A percentile compares a stretch with the other conserved stretches of the same genome.
Conservation (phyloP, 2,113 vertebrate species). For the Jacana jacana region DNA sequence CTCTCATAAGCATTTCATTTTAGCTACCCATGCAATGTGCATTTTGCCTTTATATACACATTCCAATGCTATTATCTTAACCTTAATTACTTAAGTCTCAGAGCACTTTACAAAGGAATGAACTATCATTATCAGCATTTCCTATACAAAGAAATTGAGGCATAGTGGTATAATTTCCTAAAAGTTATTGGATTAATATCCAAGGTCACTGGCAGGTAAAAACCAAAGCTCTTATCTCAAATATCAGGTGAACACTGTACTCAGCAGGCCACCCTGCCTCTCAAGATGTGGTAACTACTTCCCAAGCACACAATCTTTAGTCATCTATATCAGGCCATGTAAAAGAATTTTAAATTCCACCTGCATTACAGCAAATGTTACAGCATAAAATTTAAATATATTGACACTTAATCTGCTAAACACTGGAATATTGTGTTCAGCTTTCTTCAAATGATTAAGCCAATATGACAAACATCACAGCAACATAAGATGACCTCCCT, state of each 20-base stretch:
- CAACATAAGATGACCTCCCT: neutral
- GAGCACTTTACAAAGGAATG: neutral
- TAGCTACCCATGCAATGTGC: neutral
- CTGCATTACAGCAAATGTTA: neutral
- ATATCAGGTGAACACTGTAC: neutral
- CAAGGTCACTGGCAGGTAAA: conserved; percentile 27
- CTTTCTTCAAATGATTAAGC: neutral
- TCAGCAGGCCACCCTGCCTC: neutral
- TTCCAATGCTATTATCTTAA: neutral
- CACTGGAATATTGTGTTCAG: neutral
- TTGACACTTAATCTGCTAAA: neutral
- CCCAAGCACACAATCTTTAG: neutral
- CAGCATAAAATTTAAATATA: neutral
- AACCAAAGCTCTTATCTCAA: neutral
- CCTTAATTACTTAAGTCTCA: conserved; percentile 46
- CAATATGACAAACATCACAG: neutral
- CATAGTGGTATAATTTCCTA: neutral
- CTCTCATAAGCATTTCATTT: conserved; percentile 46
- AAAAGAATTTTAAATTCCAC: neutral
- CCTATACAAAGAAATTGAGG: neutral
- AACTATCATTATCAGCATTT: conserved; percentile 11
- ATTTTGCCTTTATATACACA: neutral
- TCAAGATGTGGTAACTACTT: neutral
- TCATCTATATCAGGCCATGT: neutral
- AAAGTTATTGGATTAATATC: neutral